Conservation (phyloP, 2,113 vertebrate genomes). For the Toxostoma redivivum region DNA sequence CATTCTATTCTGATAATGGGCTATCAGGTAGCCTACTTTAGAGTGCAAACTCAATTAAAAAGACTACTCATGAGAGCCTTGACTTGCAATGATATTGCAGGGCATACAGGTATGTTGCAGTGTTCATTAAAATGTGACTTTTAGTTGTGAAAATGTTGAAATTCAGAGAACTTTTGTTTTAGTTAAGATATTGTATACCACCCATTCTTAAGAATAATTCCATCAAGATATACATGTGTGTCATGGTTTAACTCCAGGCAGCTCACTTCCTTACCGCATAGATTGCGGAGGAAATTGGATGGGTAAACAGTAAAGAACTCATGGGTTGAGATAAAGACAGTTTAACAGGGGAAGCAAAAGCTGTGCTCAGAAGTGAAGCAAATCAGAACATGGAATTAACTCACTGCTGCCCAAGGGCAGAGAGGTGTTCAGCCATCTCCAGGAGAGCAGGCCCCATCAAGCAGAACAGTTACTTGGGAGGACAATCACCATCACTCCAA, state of each 20-base stretch:
- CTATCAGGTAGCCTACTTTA: not conserved
- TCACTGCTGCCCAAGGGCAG: not conserved
- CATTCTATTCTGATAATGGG: not conserved
- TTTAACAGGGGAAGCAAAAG: not conserved
- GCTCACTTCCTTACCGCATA: not conserved
- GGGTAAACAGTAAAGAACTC: not conserved
- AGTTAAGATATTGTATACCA: not conserved
- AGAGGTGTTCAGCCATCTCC: not conserved
- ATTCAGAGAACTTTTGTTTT: not conserved
- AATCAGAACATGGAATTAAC: not conserved
- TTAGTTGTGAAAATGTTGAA: not conserved
- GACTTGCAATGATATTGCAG: not conserved
- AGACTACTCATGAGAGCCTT: not conserved
- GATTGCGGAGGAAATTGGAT: fast-evolving
- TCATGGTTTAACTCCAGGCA: not conserved
- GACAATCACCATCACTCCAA: not conserved
- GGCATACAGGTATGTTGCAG: not conserved
- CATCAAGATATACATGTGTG: not conserved
- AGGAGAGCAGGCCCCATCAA: not conserved
- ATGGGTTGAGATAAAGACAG: fast-evolving
- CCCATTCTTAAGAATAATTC: not conserved
- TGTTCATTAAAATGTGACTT: not conserved
- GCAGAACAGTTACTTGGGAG: fast-evolving
- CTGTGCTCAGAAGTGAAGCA: not conserved
- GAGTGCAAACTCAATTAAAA: not conserved